phyloP scores from a whole-genome alignment of 2,113 vertebrate genomes.

The Chlamydotis undulata region DNA sequence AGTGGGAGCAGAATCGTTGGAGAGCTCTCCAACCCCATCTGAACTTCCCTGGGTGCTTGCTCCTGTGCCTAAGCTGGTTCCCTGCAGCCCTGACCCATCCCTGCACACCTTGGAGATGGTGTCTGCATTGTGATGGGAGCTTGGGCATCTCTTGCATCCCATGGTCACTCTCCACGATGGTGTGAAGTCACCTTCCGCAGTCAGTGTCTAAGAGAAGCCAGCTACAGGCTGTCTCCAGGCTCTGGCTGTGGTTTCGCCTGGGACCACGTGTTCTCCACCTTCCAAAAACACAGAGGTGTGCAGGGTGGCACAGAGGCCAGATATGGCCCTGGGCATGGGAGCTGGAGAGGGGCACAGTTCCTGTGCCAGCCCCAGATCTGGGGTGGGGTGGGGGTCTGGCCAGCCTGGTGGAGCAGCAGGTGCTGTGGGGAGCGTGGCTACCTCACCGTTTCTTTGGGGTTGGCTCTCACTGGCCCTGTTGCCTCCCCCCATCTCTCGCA shows the following conservation, averaged over 20 bases:
- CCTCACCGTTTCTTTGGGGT: background rate
- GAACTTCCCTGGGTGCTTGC: background rate
- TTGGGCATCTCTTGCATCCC: background rate
- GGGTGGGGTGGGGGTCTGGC: background rate
- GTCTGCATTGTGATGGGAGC: background rate
- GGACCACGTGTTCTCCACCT: background rate
- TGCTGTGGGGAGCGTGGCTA: background rate
- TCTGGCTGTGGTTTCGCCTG: background rate
- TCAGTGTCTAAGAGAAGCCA: background rate
- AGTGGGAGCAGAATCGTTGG: background rate
- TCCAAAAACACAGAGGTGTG: background rate
- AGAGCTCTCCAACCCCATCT: background rate
- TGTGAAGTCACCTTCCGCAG: background rate
- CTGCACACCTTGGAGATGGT: background rate
- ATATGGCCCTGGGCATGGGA: background rate
- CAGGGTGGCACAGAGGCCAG: background rate
- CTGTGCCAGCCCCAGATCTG: background rate
- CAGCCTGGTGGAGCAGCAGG: background rate
- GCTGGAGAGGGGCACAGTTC: background rate
- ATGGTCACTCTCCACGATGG: background rate
- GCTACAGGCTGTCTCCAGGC: background rate
- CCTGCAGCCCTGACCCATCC: background rate
- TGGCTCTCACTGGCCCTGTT: fast-evolving
- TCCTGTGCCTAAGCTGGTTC: background rate
- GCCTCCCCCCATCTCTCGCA: fast-evolving